Conservation (phyloP, 2,888 invertebrate species). For the Epinotia nisella region DNA sequence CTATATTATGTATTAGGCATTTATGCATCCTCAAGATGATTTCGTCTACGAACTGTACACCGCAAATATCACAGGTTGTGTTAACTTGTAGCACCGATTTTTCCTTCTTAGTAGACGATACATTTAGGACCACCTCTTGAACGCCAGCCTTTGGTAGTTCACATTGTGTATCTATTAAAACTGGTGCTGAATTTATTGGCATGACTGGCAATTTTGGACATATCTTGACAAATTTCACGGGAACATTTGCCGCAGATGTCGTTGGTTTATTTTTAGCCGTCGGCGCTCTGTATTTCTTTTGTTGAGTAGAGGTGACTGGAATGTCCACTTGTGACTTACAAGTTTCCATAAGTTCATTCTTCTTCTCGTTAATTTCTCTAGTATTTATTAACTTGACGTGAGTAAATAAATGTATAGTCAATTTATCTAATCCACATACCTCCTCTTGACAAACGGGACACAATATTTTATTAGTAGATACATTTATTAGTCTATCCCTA, state of each 20-base stretch:
- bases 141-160: constrained; percentile 55
- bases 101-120: constrained; percentile 64
- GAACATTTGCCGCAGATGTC: constrained; percentile 58
- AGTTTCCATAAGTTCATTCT: constrained; percentile 49
- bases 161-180: constrained; percentile 68
- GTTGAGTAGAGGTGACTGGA: constrained; percentile 53
- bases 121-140: constrained; percentile 55
- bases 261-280: constrained; percentile 74
- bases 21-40: constrained; percentile 90
- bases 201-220: constrained; percentile 77
- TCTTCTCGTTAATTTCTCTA: constrained; percentile 54
- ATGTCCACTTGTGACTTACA: constrained; percentile 56
- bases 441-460: constrained; percentile 92
- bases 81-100: constrained; percentile 57
- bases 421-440: constrained; percentile 90
- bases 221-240: constrained; percentile 78
- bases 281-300: constrained; percentile 66
- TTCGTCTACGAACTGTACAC: constrained; percentile 88
- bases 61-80: constrained; percentile 88
- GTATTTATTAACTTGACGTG: constrained; percentile 82
- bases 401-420: constrained; percentile 92
- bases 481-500: constrained; percentile 88
- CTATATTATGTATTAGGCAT: constrained; percentile 87
- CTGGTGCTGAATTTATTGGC: constrained; percentile 68
- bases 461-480: constrained; percentile 89